A percentile compares a stretch with the other conserved stretches of the same genome.
phyloP scores from a whole-genome alignment of 2,888 invertebrate species.

The Gastracanthus pulcherrimus region DNA sequence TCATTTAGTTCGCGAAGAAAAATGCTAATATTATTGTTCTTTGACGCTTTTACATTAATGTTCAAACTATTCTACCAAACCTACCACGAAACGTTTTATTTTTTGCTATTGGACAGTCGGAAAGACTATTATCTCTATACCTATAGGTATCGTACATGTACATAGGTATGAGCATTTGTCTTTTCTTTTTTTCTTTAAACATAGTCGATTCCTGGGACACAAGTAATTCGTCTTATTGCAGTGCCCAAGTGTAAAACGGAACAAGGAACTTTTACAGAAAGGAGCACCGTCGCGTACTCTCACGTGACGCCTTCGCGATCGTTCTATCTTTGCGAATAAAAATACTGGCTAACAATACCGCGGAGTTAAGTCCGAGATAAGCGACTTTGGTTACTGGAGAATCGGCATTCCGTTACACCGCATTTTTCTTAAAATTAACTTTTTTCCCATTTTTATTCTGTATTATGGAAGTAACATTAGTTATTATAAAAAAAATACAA shows the following conservation, averaged over 20 bases:
- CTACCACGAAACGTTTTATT: constrained; percentile 46
- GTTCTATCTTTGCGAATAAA: constrained; percentile 31
- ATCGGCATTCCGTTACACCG: constrained; percentile 13
- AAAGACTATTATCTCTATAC: constrained; percentile 26
- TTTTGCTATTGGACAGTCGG: constrained; percentile 44
- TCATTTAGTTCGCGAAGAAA: constrained; percentile 4
- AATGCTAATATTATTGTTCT: constrained; percentile 38
- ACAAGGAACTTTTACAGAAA: constrained; percentile 52
- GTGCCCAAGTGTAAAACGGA: constrained; percentile 46
- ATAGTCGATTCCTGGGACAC: constrained; percentile 29
- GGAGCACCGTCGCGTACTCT: constrained; percentile 35
- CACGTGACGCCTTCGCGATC: neutral
- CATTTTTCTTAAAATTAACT: neutral
- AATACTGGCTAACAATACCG: constrained; percentile 53
- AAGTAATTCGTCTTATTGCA: constrained; percentile 39
- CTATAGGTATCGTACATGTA: constrained; percentile 13
- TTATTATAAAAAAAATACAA: neutral
- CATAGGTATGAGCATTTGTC: constrained; percentile 57
- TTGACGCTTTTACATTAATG: constrained; percentile 48
- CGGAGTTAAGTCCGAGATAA: constrained; percentile 22
- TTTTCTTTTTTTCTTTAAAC: constrained; percentile 43
- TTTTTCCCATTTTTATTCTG: neutral
- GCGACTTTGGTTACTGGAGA: constrained; percentile 17
- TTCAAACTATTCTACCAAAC: constrained; percentile 45
- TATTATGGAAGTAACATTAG: no score